Evolutionary conservation across 2,797 vertebrate species (phyloP).

Genomic region (Lagorchestes hirsutus): DNA sequence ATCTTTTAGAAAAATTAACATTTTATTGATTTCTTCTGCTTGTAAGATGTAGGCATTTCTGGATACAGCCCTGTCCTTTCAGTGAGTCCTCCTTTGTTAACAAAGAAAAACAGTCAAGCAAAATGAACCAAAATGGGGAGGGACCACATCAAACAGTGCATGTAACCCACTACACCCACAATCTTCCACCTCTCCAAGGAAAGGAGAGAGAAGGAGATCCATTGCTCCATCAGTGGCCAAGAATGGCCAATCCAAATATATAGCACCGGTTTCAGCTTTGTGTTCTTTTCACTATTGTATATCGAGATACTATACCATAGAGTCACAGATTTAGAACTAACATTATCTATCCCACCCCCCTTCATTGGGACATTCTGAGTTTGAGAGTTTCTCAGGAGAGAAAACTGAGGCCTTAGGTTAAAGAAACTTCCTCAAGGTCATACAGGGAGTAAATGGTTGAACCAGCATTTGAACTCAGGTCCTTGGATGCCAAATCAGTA

Average conservation of each 20-base stretch:
- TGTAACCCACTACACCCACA: not conserved
- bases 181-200: not conserved
- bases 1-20: not conserved
- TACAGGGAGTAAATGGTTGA: not conserved
- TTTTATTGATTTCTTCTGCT: not conserved
- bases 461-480: not conserved
- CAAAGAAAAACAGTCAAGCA: not conserved
- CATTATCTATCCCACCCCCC: not conserved
- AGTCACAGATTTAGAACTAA: not conserved
- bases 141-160: not conserved
- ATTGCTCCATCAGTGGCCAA: not conserved
- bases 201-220: not conserved
- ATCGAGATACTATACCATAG: not conserved
- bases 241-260: not conserved
- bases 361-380: too few relatives aligned
- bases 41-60: not conserved
- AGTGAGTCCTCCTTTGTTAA: not conserved
- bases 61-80: not conserved
- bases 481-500: too few relatives aligned
- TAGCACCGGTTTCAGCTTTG: not conserved
- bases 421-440: not conserved
- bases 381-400: not conserved
- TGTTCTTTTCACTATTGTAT: not conserved
- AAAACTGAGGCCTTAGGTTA: not conserved
- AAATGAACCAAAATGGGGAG: not conserved